Evolutionary conservation across 1,140 invertebrate species (phyloP).

Genomic region (Reticulitermes speratus): DNA sequence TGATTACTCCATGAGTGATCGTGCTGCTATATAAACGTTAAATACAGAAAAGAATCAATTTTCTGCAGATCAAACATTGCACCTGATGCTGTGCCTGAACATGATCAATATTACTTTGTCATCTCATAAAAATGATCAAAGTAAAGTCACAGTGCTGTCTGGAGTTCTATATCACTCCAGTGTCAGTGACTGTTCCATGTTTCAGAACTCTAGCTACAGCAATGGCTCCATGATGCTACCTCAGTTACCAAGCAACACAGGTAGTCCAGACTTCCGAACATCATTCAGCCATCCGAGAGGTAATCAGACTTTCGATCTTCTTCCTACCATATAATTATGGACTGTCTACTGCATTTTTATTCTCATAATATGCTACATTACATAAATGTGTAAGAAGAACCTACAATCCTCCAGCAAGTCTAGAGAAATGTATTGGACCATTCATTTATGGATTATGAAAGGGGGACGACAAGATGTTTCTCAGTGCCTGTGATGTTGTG

Average conservation of each 20-base stretch:
- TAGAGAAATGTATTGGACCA: background rate
- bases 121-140: too few relatives aligned
- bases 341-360: background rate
- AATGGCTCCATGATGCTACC: slow-evolving; percentile 27
- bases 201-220: slow-evolving; percentile 30
- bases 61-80: too few relatives aligned
- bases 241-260: slow-evolving; percentile 27
- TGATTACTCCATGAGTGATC: too few relatives aligned
- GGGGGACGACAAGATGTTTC: background rate
- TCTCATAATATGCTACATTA: background rate
- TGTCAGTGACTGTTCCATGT: background rate
- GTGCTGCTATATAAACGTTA: too few relatives aligned
- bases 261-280: slow-evolving; percentile 25
- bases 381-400: background rate
- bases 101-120: too few relatives aligned
- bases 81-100: too few relatives aligned
- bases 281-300: background rate
- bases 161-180: too few relatives aligned
- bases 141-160: too few relatives aligned
- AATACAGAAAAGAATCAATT: too few relatives aligned
- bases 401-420: background rate
- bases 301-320: slow-evolving; percentile 28
- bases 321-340: slow-evolving; percentile 24
- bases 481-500: background rate
- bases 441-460: background rate